phyloP scores from a whole-genome alignment of 2,797 vertebrate genomes.

The Eulemur rubriventer region DNA sequence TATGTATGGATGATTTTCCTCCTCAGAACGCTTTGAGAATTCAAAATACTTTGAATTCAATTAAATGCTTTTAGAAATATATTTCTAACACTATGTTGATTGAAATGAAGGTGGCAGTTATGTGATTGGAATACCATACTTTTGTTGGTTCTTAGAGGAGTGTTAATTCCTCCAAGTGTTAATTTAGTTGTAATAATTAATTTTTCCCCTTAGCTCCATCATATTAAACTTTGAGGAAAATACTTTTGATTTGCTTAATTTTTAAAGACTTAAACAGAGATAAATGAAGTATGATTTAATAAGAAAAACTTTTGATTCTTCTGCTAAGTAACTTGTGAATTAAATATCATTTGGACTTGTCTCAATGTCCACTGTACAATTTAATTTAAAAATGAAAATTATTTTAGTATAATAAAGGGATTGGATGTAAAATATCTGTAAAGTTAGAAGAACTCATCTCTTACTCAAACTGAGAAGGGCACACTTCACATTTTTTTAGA shows the following conservation, averaged over 20 bases:
- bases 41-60: conserved; percentile 29
- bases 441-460: neutral
- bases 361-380: neutral
- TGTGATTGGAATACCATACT: neutral
- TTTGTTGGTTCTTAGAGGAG: neutral
- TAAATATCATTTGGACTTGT: neutral
- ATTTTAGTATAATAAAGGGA: neutral
- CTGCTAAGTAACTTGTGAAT: neutral
- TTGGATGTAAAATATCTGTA: neutral
- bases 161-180: neutral
- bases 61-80: conserved; percentile 2
- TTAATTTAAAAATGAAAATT: conserved; percentile 14
- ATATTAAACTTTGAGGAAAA: neutral
- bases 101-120: neutral
- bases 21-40: neutral
- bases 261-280: neutral
- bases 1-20: neutral
- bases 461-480: neutral
- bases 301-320: neutral
- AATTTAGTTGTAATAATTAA: neutral
- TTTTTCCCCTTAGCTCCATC: neutral
- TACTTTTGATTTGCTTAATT: neutral
- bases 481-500: neutral
- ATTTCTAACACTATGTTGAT: neutral
- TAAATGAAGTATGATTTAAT: neutral